Percentiles rank a stretch among this genome's conserved stretches.
Conservation (phyloP, 2,888 invertebrate species). For the Drosophila kanekoi region DNA sequence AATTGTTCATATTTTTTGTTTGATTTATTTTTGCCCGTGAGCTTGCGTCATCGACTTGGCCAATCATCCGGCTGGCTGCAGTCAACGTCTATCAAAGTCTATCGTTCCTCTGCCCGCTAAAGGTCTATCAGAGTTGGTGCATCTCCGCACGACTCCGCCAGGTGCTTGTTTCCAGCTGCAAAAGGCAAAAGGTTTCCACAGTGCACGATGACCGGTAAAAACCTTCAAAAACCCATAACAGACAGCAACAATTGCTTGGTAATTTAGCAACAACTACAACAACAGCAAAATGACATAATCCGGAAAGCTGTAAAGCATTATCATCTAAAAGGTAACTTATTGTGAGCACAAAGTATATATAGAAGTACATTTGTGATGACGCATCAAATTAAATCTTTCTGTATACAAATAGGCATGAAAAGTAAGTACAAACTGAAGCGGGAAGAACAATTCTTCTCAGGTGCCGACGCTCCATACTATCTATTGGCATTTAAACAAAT, state of each 20-base stretch:
- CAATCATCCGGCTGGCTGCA: constrained; percentile 42
- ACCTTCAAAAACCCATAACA: constrained; percentile 60
- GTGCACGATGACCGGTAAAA: constrained; percentile 39
- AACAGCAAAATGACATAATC: constrained; percentile 53
- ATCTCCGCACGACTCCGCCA: constrained; percentile 61
- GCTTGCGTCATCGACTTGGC: constrained; percentile 56
- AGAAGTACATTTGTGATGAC: constrained; percentile 3
- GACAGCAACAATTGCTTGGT: constrained; percentile 29
- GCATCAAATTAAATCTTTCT: not conserved
- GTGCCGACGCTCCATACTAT: not conserved
- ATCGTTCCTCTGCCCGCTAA: not conserved
- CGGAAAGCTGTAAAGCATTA: constrained; percentile 47
- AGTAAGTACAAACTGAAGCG: not conserved
- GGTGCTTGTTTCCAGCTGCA: constrained; percentile 14
- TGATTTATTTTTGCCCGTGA: constrained; percentile 12
- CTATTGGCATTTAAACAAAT: too few species aligned
- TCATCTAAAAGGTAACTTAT: constrained; percentile 33
- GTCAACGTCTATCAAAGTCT: not conserved
- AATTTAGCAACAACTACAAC: constrained; percentile 25
- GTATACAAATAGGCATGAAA: not conserved
- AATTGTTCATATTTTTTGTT: constrained; percentile 14
- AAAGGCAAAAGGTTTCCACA: constrained; percentile 61
- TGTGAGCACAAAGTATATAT: not conserved
- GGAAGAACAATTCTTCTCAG: not conserved
- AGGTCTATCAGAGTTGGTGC: constrained; percentile 57